Evolutionary conservation across 2,888 invertebrate species (phyloP).

Genomic region (Portevinia maculata): DNA sequence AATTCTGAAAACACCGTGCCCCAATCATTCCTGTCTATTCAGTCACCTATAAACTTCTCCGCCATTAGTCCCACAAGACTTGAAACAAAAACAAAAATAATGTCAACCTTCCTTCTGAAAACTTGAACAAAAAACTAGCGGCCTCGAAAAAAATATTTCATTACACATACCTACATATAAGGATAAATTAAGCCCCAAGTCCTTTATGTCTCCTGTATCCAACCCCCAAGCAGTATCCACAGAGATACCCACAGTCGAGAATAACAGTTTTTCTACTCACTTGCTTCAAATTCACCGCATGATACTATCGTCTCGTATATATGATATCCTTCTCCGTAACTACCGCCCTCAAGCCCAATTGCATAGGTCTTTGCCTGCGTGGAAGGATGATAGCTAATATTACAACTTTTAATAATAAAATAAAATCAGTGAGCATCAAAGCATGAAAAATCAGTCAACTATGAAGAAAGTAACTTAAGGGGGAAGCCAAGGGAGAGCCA

Average conservation of each 20-base stretch:
- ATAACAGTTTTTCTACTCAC: constrained; percentile 67
- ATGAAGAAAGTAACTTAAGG: constrained; percentile 78
- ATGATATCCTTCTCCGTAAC: constrained; percentile 27
- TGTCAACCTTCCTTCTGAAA: constrained; percentile 49
- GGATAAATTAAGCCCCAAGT: constrained; percentile 59
- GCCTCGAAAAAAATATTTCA: constrained; percentile 22
- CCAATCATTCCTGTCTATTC: not conserved
- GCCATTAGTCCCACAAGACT: constrained; percentile 38
- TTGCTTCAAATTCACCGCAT: constrained; percentile 70
- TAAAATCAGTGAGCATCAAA: constrained; percentile 82
- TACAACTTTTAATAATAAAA: constrained; percentile 79
- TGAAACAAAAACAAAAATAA: constrained; percentile 18
- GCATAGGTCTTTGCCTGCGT: constrained; percentile 35
- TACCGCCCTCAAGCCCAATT: constrained; percentile 20
- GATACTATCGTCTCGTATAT: constrained; percentile 35
- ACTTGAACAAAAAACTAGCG: too few relatives aligned
- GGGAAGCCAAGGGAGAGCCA: constrained; percentile 15
- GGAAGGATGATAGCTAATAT: constrained; percentile 46
- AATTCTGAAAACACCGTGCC: constrained; percentile 23
- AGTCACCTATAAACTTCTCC: constrained; percentile 47
- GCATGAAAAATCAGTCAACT: constrained; percentile 82
- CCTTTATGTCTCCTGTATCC: constrained; percentile 8
- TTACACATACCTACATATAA: constrained; percentile 37
- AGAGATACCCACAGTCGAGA: constrained; percentile 5
- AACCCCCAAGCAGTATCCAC: constrained; percentile 39